A percentile compares a stretch with the other conserved stretches of the same genome.
Evolutionary conservation across 2,888 invertebrate genomes (phyloP).

Genomic region (Lepidocyrtoides sp.): DNA sequence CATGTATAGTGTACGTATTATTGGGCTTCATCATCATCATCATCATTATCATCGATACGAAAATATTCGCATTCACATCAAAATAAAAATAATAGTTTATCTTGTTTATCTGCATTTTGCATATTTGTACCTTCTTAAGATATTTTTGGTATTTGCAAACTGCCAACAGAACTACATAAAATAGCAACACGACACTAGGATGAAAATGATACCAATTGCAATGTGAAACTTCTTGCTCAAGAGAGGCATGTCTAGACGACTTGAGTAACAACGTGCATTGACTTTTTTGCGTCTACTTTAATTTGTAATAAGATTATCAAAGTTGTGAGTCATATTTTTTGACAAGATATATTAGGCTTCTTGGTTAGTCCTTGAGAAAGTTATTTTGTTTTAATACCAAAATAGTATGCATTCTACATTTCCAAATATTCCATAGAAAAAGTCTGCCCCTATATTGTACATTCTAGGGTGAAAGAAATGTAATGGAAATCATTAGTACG

Average conservation of each 20-base stretch:
- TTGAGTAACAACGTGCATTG: too few species aligned
- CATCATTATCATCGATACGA: too few species aligned
- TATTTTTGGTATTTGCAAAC: neutral
- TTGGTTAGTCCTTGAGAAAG: neutral
- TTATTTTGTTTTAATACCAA: neutral
- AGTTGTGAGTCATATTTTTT: neutral
- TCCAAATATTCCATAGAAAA: too few species aligned
- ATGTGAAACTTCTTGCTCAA: neutral
- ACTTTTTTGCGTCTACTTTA: neutral
- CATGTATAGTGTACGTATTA: too few species aligned
- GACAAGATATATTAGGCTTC: neutral
- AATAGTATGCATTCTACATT: too few species aligned
- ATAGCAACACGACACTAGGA: neutral
- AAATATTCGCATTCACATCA: neutral
- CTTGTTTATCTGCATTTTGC: neutral
- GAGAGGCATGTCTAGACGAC: too few species aligned
- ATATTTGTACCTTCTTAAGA: conserved; percentile 13
- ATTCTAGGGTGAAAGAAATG: neutral
- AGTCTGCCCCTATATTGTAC: too few species aligned
- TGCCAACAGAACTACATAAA: neutral
- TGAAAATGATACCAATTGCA: too few species aligned
- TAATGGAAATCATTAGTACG: neutral
- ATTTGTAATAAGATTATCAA: neutral
- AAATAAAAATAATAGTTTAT: conserved; percentile 10
- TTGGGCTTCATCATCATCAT: too few species aligned